Evolutionary conservation across 2,888 invertebrate genomes (phyloP).

Genomic region (Oxyscelio sp.): DNA sequence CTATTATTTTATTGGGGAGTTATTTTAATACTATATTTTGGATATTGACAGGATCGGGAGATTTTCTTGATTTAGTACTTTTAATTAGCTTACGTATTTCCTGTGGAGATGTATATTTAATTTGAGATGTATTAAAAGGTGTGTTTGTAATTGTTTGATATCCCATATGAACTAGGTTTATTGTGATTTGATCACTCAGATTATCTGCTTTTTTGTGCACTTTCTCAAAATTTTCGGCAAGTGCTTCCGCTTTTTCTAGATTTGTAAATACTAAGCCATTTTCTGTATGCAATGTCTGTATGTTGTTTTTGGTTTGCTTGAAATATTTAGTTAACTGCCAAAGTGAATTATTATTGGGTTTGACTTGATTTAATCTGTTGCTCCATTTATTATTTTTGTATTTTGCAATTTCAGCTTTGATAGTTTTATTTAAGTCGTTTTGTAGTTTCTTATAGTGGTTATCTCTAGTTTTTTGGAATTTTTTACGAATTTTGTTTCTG

Average conservation of each 20-base stretch:
- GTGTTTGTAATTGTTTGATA: neutral
- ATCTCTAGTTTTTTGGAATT: constrained; percentile 13
- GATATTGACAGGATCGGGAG: constrained; percentile 15
- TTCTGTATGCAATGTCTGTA: neutral
- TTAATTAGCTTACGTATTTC: constrained; percentile 17
- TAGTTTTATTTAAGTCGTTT: neutral
- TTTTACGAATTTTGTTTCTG: constrained; percentile 4
- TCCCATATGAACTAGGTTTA: neutral
- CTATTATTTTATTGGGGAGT: constrained; percentile 8
- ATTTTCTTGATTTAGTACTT: constrained; percentile 18
- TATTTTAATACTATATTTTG: constrained; percentile 4
- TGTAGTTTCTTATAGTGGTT: neutral
- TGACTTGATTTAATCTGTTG: neutral
- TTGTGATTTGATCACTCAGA: neutral
- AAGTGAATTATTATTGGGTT: neutral
- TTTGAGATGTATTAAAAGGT: no score
- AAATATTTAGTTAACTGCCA: constrained; percentile 12
- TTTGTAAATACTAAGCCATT: neutral
- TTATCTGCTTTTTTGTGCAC: neutral
- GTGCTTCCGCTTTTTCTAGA: neutral
- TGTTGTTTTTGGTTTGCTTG: neutral
- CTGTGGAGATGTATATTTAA: neutral
- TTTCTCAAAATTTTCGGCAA: constrained; percentile 3
- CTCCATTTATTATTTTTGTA: constrained; percentile 15
- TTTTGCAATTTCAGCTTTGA: neutral